Conservation (phyloP, 2,888 invertebrate species). For the Leucoma salicis region DNA sequence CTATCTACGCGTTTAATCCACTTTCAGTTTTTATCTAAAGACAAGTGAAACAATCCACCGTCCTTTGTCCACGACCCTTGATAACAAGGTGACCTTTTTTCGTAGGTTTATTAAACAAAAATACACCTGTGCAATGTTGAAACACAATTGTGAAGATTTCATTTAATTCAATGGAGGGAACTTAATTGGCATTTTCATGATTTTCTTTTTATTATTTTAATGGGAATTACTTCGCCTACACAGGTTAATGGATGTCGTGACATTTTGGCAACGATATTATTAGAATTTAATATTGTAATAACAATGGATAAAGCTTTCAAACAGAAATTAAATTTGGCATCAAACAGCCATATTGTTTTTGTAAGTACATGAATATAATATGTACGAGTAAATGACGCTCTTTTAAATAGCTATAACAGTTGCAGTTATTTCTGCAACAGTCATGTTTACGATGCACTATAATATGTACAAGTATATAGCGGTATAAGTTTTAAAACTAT, state of each 20-base stretch:
- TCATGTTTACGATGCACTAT: too few relatives aligned
- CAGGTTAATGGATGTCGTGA: slow-evolving; percentile 2
- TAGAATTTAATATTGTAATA: background rate
- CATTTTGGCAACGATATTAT: background rate
- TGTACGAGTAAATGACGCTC: too few relatives aligned
- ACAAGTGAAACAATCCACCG: slow-evolving; percentile 58
- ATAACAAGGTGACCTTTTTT: slow-evolving; percentile 60
- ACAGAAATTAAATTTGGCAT: too few relatives aligned
- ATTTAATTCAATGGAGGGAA: slow-evolving; percentile 58
- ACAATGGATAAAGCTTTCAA: background rate
- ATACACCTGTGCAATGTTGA: slow-evolving; percentile 66
- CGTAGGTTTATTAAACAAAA: slow-evolving; percentile 64
- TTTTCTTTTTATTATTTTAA: slow-evolving; percentile 27
- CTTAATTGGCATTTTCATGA: slow-evolving; percentile 50
- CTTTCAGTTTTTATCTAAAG: slow-evolving; percentile 70
- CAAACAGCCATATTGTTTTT: too few relatives aligned
- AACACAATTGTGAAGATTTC: slow-evolving; percentile 53
- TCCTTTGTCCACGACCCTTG: slow-evolving; percentile 63
- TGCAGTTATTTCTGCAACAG: too few relatives aligned
- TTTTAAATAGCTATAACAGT: too few relatives aligned
- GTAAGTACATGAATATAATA: too few relatives aligned
- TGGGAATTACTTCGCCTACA: slow-evolving; percentile 33
- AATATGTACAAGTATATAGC: too few relatives aligned
- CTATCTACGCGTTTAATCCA: slow-evolving; percentile 77
- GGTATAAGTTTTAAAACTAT: too few relatives aligned